Evolutionary conservation across 2,797 vertebrate genomes (phyloP).

Genomic region (Merluccius polli): DNA sequence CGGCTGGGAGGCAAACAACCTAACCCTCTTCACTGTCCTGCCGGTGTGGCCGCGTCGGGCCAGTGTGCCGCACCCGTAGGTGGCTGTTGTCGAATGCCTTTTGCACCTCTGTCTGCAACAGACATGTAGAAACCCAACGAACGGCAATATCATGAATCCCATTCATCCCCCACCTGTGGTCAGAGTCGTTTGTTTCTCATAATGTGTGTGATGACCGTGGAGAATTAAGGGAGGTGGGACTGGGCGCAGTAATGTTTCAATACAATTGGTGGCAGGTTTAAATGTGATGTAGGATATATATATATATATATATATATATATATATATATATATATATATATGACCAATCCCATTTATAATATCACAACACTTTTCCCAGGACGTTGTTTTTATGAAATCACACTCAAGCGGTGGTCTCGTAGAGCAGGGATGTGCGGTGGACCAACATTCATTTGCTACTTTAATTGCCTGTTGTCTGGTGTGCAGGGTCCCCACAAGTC

Average conservation of each 20-base stretch:
- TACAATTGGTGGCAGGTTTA: neutral
- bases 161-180: neutral
- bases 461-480: neutral
- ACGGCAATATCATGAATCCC: neutral
- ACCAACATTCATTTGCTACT: neutral
- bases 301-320: neutral
- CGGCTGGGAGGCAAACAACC: too few species aligned
- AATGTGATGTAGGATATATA: neutral
- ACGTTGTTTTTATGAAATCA: slow-evolving; percentile 4
- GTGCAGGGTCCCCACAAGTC: neutral
- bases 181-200: neutral
- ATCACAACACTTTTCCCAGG: neutral
- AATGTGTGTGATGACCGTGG: neutral
- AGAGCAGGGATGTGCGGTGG: neutral
- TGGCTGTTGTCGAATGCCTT: too few species aligned
- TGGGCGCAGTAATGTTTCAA: neutral
- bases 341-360: neutral
- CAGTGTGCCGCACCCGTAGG: too few species aligned
- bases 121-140: neutral
- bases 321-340: neutral
- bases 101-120: too few species aligned
- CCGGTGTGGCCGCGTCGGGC: too few species aligned
- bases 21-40: too few species aligned
- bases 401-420: neutral
- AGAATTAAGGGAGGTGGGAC: neutral